Conservation (phyloP, 1,140 invertebrate genomes). For the Drosophila biarmipes region DNA sequence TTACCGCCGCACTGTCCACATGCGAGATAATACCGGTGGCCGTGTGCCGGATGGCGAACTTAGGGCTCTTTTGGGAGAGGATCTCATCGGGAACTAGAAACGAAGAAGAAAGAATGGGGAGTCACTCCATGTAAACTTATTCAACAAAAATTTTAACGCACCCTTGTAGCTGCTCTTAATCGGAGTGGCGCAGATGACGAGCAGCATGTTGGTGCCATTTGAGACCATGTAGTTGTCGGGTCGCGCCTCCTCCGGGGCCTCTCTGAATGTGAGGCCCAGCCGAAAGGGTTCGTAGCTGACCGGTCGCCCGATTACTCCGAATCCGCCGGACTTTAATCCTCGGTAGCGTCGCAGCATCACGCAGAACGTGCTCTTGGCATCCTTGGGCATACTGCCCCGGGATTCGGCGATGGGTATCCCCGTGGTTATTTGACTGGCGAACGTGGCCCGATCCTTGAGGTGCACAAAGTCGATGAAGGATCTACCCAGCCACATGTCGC, state of each 20-base stretch:
- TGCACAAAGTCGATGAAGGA: constrained; percentile 95
- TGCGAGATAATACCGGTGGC: constrained; percentile 90
- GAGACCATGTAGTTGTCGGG: constrained; percentile 70
- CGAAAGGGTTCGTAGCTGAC: constrained; percentile 90
- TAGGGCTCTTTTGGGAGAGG: constrained; percentile 85
- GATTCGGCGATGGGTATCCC: constrained; percentile 85
- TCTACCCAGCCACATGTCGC: constrained; percentile 93
- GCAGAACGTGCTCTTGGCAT: constrained; percentile 70
- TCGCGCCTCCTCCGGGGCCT: constrained; percentile 85
- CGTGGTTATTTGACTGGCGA: constrained; percentile 87
- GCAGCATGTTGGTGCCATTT: constrained; percentile 86
- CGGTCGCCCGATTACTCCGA: constrained; percentile 87
- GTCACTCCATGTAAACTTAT: not conserved
- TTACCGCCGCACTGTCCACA: constrained; percentile 91
- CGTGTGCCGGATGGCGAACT: constrained; percentile 92
- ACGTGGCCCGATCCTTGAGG: constrained; percentile 88
- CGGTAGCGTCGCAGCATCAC: constrained; percentile 85
- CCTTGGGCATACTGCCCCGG: constrained; percentile 65
- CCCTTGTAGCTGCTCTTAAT: constrained; percentile 91
- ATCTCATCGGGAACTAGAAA: constrained; percentile 87
- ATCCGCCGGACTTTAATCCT: constrained; percentile 86
- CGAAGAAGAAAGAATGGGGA: not conserved
- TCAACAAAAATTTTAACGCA: constrained; percentile 81
- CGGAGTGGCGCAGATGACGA: constrained; percentile 90
- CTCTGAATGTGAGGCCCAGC: constrained; percentile 89